Percentiles rank a stretch among this genome's conserved stretches.
phyloP scores from a whole-genome alignment of 2,888 invertebrate species.

The Altica lythri region DNA sequence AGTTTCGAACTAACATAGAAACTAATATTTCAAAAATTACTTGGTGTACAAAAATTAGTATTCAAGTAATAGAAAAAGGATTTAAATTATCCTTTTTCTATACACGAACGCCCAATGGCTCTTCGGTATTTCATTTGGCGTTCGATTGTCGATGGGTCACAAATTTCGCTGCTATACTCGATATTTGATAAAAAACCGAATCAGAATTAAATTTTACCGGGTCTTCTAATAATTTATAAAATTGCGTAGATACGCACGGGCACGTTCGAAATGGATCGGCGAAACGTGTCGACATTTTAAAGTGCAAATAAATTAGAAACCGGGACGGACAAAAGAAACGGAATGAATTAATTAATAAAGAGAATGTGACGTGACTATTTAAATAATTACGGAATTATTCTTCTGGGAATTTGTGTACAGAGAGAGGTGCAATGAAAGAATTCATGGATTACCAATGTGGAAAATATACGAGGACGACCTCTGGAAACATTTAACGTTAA shows the following conservation, averaged over 20 bases:
- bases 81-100: no score
- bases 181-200: slow-evolving; percentile 31
- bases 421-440: slow-evolving; percentile 31
- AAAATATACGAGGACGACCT: slow-evolving; percentile 2
- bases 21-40: no score
- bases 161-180: slow-evolving; percentile 31
- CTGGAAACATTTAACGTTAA: slow-evolving; percentile 1
- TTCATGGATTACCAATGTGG: slow-evolving; percentile 2
- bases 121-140: slow-evolving; percentile 15
- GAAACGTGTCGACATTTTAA: slow-evolving; percentile 40
- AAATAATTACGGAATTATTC: slow-evolving; percentile 34
- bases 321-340: slow-evolving; percentile 32
- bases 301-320: slow-evolving; percentile 39
- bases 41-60: no score
- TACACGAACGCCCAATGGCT: background rate
- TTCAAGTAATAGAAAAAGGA: no score
- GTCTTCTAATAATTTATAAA: slow-evolving; percentile 36
- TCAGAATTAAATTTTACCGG: slow-evolving; percentile 34
- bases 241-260: slow-evolving; percentile 38
- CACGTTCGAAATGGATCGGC: slow-evolving; percentile 37
- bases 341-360: slow-evolving; percentile 38
- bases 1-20: no score
- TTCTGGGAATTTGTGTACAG: slow-evolving; percentile 21
- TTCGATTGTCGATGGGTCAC: slow-evolving; percentile 19
- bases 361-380: slow-evolving; percentile 36